phyloP scores from a whole-genome alignment of 2,888 invertebrate genomes.

The Dilophus febrilis region DNA sequence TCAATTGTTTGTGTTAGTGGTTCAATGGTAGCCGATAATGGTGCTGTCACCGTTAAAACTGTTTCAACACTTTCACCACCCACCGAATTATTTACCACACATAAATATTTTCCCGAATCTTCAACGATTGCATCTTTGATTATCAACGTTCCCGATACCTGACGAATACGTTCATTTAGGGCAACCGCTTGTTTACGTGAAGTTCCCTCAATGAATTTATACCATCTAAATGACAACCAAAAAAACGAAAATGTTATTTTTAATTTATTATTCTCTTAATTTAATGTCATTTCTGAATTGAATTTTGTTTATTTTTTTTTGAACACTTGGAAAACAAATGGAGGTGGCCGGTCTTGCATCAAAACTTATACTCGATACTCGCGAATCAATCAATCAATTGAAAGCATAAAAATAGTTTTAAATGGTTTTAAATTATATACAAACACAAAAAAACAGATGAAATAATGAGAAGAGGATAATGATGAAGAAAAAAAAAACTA shows the following conservation, averaged over 20 bases:
- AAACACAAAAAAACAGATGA: too few species aligned
- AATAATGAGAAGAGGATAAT: too few species aligned
- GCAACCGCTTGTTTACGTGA: slow-evolving; percentile 76
- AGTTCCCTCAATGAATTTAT: slow-evolving; percentile 79
- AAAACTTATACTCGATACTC: too few species aligned
- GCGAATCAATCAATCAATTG: too few species aligned
- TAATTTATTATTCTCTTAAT: background rate
- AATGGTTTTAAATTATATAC: too few species aligned
- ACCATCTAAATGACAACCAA: slow-evolving; percentile 62
- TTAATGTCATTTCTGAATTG: background rate
- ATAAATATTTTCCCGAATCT: slow-evolving; percentile 87
- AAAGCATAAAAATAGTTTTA: too few species aligned
- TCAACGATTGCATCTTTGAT: slow-evolving; percentile 80
- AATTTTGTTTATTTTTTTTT: background rate
- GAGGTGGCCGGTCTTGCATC: too few species aligned
- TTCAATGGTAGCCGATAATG: slow-evolving; percentile 72
- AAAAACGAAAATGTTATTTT: background rate
- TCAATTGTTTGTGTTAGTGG: slow-evolving; percentile 85
- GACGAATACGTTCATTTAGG: slow-evolving; percentile 74
- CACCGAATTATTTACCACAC: slow-evolving; percentile 87
- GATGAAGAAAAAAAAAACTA: too few species aligned
- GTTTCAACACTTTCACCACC: slow-evolving; percentile 89
- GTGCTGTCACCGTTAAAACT: slow-evolving; percentile 81
- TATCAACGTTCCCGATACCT: slow-evolving; percentile 85
- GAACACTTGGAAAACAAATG: too few species aligned